These are phyloP conservation scores for Thryonomys swinderianus DNA, from an alignment of 2,113 vertebrate species.

Conservation along the genomic window DNA sequence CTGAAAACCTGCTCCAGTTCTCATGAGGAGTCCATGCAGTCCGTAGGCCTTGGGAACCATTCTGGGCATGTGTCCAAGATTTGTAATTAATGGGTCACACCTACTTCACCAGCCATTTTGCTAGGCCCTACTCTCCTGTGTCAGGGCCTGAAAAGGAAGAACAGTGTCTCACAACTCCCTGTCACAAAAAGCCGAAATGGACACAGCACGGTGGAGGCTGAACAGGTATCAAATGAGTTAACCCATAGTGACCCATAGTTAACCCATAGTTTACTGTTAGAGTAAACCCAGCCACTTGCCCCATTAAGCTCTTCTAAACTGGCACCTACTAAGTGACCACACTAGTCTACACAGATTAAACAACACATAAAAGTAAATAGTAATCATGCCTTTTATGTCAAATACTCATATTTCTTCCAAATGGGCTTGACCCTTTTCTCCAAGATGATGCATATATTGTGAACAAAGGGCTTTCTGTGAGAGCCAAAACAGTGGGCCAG, in stretches of 20 bases:
- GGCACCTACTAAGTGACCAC: background rate
- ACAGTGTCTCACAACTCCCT: background rate
- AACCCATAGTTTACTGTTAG: background rate
- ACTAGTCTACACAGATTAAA: background rate
- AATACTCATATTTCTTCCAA: background rate
- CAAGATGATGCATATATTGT: background rate
- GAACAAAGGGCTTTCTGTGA: background rate
- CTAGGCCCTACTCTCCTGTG: background rate
- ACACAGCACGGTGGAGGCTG: background rate
- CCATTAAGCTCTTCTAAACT: background rate
- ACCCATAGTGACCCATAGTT: background rate
- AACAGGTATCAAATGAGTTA: background rate
- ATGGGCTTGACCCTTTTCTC: background rate
- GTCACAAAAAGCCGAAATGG: background rate
- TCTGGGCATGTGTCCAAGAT: background rate
- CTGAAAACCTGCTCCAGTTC: background rate
- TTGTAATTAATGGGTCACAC: background rate
- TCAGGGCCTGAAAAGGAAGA: background rate
- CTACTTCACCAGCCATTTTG: background rate
- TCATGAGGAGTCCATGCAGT: background rate
- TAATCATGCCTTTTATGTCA: background rate
- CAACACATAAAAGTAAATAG: background rate
- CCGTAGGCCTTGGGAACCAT: background rate
- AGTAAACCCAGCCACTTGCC: background rate
- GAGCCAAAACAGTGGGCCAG: background rate